Conservation (phyloP, 2,888 invertebrate genomes). For the Sicus ferrugineus region DNA sequence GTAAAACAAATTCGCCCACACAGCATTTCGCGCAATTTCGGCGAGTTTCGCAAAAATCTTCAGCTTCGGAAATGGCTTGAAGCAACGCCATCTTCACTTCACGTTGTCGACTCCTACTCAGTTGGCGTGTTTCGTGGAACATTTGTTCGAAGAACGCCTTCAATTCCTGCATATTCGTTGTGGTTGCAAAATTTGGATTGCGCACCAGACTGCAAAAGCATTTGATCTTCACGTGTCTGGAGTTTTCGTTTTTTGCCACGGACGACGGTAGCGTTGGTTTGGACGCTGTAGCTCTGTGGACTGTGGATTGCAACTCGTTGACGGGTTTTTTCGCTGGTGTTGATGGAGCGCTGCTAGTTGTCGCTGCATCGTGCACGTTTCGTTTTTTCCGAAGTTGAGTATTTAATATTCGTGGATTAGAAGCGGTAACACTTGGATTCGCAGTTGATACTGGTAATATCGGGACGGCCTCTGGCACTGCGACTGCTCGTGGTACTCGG, state of each 20-base stretch:
- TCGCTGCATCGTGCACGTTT: background rate
- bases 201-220: conserved; percentile 38
- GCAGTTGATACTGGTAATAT: background rate
- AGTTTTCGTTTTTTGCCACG: background rate
- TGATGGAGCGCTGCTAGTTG: background rate
- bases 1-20: too few relatives aligned
- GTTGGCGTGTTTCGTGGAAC: conserved; percentile 39
- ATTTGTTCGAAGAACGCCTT: conserved; percentile 39
- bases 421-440: background rate
- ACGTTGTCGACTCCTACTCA: conserved; percentile 39
- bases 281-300: background rate
- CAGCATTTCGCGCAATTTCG: conserved; percentile 38
- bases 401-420: background rate
- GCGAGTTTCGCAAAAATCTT: conserved; percentile 39
- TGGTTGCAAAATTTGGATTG: background rate
- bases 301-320: background rate
- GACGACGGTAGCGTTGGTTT: background rate
- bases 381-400: conserved; percentile 33
- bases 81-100: conserved; percentile 40
- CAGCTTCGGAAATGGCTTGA: conserved; percentile 41
- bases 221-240: conserved; percentile 36
- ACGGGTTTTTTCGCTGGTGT: background rate
- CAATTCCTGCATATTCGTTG: conserved; percentile 22
- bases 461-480: background rate
- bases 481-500: background rate